Base-by-base conservation (phyloP, 2,888 invertebrate genomes). In the Oxyteleia sp. region DNA sequence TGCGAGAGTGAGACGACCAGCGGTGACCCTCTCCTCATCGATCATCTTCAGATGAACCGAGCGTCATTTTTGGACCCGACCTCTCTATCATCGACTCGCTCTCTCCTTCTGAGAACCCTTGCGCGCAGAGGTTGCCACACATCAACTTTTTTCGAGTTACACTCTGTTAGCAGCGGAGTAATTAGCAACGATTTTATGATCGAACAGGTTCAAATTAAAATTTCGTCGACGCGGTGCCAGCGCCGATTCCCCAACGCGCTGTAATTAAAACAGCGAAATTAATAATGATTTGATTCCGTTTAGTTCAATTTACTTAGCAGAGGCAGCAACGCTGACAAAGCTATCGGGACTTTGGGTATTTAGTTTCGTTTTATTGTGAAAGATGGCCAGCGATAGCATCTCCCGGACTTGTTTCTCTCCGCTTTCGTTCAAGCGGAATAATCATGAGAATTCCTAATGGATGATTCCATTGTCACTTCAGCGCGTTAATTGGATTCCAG, bases 1-100 rank as follows among this genome's bases (percentile, higher is more conserved):
- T 85, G 83, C 81, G 87, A 85, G 57, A 43, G 83, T 80, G 87
- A 85, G 57, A 43, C 87, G 89, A 88, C 85, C 88, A 89, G 88
- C 87, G 90, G 90, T 89, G 92, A 89, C 89, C 91, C 87, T 88
- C 91, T 92, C 92, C 91, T 92, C 93, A 93, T 93, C 93, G 93
- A 93, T 93, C 93, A 93, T 93, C 89, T 88, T 88, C 84, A 87
- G 84, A 87, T 85, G 89, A 86, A 86, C 85, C 84, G 85, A 87
- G 85, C 89, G 91, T 88, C 89, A 88, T 87, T 89, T 89, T 88
- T 85, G 88, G 90, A 89, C 89, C 89, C 87, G 86, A 89, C 89
- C 88, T 87, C 87, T 85, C 79, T 61, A 20, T 74, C 83, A 69
- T 43, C 23, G 41, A 26, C 35, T 53, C 71, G 29, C 35, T 47